These are phyloP conservation scores for Anoplophora glabripennis DNA, from an alignment of 1,140 invertebrate species.

Conservation along the genomic window DNA sequence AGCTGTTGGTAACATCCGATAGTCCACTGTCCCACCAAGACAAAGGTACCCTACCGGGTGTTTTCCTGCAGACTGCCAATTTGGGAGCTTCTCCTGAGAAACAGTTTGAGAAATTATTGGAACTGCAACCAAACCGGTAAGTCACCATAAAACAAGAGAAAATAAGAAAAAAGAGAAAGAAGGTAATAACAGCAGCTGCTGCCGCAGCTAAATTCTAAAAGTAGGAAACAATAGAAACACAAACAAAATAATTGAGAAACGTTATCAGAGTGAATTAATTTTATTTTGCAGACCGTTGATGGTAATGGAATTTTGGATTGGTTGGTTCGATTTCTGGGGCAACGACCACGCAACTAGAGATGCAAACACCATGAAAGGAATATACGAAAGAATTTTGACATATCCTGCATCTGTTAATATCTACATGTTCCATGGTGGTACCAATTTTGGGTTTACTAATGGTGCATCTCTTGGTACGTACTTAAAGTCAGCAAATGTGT, in stretches of 20 bases:
- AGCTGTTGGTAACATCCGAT: conserved; percentile 57
- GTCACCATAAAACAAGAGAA: no score
- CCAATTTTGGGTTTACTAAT: conserved; percentile 67
- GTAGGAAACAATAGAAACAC: no score
- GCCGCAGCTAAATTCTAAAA: no score
- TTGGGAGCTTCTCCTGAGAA: background rate
- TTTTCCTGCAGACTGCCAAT: conserved; percentile 11
- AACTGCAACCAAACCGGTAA: conserved; percentile 13
- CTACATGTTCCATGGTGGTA: conserved; percentile 73
- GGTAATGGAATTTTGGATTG: conserved; percentile 32
- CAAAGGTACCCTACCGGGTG: conserved; percentile 25
- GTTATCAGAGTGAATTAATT: no score
- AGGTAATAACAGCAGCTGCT: no score
- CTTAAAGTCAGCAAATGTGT: no score
- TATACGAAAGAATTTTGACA: conserved; percentile 36
- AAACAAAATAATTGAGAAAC: no score
- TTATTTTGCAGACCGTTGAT: conserved; percentile 19
- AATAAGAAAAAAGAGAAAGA: no score
- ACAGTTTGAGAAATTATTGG: background rate
- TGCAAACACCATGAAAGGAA: background rate
- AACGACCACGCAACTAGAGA: conserved; percentile 8
- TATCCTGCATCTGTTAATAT: conserved; percentile 61
- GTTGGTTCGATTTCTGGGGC: conserved; percentile 39
- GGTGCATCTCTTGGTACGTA: conserved; percentile 49
- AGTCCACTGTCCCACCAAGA: conserved; percentile 28